Percentiles rank a stretch among this genome's conserved stretches.
These are phyloP conservation scores for Orthosia gracilis DNA, from an alignment of 2,888 invertebrate species.

Conservation along the genomic window DNA sequence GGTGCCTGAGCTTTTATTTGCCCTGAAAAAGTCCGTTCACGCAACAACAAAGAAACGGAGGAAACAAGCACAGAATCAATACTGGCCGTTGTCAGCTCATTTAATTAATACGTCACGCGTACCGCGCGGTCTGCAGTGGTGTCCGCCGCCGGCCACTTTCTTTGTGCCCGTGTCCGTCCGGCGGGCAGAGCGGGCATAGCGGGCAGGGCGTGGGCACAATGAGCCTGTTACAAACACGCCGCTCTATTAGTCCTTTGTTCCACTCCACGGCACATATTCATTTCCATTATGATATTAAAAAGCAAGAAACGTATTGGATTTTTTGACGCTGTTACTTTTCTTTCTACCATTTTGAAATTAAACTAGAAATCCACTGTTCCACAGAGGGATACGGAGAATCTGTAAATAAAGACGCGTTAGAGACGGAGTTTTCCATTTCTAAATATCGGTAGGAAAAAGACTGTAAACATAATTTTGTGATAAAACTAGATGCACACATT, in stretches of 20 bases:
- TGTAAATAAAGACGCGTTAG: not conserved
- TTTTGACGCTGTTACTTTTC: slow-evolving; percentile 1
- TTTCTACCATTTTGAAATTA: slow-evolving; percentile 8
- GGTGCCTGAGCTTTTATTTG: not conserved
- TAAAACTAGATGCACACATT: no score
- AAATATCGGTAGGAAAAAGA: not conserved
- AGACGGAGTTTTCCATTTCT: not conserved
- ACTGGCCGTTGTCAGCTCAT: slow-evolving; percentile 9
- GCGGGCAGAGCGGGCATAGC: not conserved
- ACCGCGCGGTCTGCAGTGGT: not conserved
- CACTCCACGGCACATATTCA: slow-evolving; percentile 15
- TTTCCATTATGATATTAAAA: slow-evolving; percentile 25
- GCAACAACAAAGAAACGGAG: not conserved
- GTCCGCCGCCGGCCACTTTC: slow-evolving; percentile 7
- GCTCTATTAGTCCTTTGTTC: slow-evolving; percentile 22
- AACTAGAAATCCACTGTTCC: slow-evolving; percentile 12
- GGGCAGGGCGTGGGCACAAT: not conserved
- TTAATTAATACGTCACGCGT: slow-evolving; percentile 41
- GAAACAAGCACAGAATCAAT: slow-evolving; percentile 15
- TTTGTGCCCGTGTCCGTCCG: slow-evolving; percentile 1
- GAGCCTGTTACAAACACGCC: not conserved
- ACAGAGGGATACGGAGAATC: not conserved
- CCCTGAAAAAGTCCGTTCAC: not conserved
- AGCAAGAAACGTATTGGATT: slow-evolving; percentile 1
- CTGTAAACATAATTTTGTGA: not conserved